Evolutionary conservation across 2,797 vertebrate species (phyloP).

Genomic region (Melopsittacus undulatus): DNA sequence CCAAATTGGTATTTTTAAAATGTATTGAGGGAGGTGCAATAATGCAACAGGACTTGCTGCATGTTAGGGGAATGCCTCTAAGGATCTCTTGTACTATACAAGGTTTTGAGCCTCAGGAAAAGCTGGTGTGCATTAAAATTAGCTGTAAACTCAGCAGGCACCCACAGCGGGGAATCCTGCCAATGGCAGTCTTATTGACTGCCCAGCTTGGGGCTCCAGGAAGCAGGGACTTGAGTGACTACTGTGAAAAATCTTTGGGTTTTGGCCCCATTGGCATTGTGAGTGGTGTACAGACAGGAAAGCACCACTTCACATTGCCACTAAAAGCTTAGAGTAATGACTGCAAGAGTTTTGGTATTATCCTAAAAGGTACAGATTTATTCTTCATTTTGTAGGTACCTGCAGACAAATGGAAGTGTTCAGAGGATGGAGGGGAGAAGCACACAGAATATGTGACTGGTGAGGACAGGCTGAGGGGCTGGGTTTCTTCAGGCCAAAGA

Average conservation of each 20-base stretch:
- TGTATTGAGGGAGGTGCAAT: neutral
- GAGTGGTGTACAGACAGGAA: neutral
- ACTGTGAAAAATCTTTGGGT: neutral
- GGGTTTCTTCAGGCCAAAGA: neutral
- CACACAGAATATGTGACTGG: neutral
- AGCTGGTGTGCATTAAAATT: neutral
- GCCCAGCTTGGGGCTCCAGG: neutral
- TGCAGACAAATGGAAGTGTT: neutral
- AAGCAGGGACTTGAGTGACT: neutral
- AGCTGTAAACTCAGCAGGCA: neutral
- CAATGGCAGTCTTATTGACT: neutral
- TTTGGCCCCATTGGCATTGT: neutral
- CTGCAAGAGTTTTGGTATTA: neutral
- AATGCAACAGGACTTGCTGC: neutral
- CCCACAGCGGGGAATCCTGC: neutral
- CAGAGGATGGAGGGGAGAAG: neutral
- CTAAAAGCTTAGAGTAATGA: neutral
- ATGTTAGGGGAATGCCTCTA: neutral
- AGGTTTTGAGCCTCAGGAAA: neutral
- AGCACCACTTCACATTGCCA: fast-evolving
- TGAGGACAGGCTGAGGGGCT: neutral
- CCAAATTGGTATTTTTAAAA: neutral
- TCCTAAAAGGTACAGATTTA: neutral
- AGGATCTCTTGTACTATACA: neutral
- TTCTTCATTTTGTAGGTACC: neutral